These are phyloP conservation scores for Vultur gryphus DNA, from an alignment of 2,797 vertebrate genomes.

Conservation along the genomic window DNA sequence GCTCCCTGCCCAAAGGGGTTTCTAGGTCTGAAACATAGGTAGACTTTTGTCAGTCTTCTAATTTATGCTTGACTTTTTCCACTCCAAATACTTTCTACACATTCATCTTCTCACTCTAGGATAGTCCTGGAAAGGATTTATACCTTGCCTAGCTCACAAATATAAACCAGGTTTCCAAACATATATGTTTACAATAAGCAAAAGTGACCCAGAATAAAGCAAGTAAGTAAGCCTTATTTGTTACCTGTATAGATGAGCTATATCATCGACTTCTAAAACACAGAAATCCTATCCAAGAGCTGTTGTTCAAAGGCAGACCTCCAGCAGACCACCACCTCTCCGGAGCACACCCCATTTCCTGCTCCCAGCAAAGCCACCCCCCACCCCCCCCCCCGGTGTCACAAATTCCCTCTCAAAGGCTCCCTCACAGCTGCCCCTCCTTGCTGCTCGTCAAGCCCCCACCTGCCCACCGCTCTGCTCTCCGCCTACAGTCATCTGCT, in stretches of 20 bases:
- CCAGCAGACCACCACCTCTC: not conserved
- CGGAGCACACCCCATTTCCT: fast-evolving
- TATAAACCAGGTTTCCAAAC: not conserved
- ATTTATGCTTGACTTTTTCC: not conserved
- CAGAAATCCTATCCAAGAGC: not conserved
- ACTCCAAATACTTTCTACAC: not conserved
- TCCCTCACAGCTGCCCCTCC: not conserved
- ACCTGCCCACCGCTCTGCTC: not conserved
- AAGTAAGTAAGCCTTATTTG: not conserved
- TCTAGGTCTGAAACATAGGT: fast-evolving
- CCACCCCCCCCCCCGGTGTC: not conserved
- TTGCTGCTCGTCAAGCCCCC: not conserved
- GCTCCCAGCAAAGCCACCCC: not conserved
- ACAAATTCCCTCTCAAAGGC: not conserved
- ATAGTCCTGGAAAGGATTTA: not conserved
- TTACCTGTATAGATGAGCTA: not conserved
- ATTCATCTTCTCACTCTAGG: not conserved
- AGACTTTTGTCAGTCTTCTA: not conserved
- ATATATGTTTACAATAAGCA: fast-evolving
- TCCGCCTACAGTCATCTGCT: not conserved
- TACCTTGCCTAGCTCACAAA: not conserved
- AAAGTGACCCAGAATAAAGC: not conserved
- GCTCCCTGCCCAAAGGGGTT: not conserved
- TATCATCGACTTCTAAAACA: fast-evolving
- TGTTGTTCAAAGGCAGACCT: not conserved